A percentile compares a stretch with the other conserved stretches of the same genome.
phyloP scores from a whole-genome alignment of 1,140 invertebrate species.

The Papilio aristodemus region DNA sequence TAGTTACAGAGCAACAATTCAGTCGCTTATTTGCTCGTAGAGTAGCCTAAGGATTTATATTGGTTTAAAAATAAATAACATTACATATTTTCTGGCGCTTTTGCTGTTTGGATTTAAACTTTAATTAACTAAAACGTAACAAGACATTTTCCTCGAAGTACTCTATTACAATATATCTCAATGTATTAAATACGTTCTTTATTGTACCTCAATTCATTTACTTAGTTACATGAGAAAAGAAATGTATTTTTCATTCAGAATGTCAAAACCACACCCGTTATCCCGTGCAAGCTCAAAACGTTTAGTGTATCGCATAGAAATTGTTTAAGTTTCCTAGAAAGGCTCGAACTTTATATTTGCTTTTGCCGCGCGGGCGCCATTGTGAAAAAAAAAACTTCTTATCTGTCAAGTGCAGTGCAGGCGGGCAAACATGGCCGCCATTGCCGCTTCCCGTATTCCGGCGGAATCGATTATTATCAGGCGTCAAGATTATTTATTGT shows the following conservation, averaged over 20 bases:
- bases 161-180: no score
- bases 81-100: no score
- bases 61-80: no score
- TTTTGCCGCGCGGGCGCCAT: slow-evolving; percentile 8
- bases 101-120: no score
- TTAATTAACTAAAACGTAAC: no score
- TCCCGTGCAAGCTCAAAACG: background rate
- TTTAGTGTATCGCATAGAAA: slow-evolving; percentile 10
- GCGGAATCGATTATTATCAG: slow-evolving; percentile 20
- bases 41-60: no score
- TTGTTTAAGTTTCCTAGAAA: slow-evolving; percentile 16
- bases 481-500: slow-evolving; percentile 10
- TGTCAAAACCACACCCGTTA: slow-evolving; percentile 1
- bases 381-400: slow-evolving; percentile 25
- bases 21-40: no score
- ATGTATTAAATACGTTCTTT: no score
- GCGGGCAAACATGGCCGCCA: slow-evolving; percentile 13
- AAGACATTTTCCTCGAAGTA: no score
- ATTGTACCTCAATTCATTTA: no score
- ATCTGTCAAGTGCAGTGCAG: slow-evolving; percentile 25
- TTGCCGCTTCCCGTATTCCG: slow-evolving; percentile 18
- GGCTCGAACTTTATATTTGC: slow-evolving; percentile 13
- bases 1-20: no score
- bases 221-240: background rate
- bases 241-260: background rate